Evolutionary conservation across 2,888 invertebrate genomes (phyloP).

Genomic region (Chymomyza procnemis): DNA sequence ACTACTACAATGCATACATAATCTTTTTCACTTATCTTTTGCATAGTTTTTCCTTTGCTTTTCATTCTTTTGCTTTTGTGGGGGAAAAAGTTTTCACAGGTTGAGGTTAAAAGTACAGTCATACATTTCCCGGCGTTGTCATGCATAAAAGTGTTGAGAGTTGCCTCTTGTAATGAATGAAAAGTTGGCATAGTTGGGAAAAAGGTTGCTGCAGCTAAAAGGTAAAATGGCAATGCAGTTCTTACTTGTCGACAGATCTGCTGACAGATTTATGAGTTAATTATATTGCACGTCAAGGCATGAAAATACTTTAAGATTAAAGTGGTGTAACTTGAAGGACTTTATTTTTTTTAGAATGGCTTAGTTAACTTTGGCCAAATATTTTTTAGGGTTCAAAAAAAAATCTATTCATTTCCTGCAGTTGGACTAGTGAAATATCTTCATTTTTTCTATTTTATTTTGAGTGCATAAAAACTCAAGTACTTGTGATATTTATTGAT

Average conservation of each 20-base stretch:
- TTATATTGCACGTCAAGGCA: slow-evolving; percentile 25
- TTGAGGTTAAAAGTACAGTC: slow-evolving; percentile 62
- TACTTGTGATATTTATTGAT: too few species aligned
- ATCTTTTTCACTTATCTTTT: slow-evolving; percentile 69
- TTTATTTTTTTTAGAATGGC: not conserved
- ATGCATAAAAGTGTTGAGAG: slow-evolving; percentile 21
- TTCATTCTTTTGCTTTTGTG: slow-evolving; percentile 21
- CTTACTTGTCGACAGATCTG: slow-evolving; percentile 53
- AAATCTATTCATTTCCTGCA: too few species aligned
- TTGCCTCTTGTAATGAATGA: slow-evolving; percentile 41
- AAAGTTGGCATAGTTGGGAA: slow-evolving; percentile 39
- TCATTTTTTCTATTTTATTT: too few species aligned
- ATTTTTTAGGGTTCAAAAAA: too few species aligned
- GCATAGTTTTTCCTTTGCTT: slow-evolving; percentile 52
- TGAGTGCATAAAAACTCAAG: too few species aligned
- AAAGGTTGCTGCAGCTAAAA: slow-evolving; percentile 32
- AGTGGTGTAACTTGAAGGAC: not conserved
- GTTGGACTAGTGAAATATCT: too few species aligned
- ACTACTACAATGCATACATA: slow-evolving; percentile 69
- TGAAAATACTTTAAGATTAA: not conserved
- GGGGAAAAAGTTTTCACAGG: slow-evolving; percentile 52
- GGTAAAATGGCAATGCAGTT: slow-evolving; percentile 45
- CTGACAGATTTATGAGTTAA: slow-evolving; percentile 66
- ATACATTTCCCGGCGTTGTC: slow-evolving; percentile 43
- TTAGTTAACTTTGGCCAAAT: too few species aligned